Conservation (phyloP, 2,888 invertebrate genomes). For the Tillus elongatus region DNA sequence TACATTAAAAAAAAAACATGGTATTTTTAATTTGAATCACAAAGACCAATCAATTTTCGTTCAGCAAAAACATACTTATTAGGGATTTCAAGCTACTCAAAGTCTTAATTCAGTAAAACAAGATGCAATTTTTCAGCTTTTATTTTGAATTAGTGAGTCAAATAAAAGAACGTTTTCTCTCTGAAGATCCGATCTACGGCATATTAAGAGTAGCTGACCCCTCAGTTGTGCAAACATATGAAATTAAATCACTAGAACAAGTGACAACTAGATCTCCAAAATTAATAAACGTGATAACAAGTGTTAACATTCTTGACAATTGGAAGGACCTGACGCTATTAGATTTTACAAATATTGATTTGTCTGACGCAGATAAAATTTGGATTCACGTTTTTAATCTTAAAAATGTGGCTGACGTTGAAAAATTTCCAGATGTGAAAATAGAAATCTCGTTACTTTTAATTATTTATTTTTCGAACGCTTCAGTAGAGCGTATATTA, state of each 20-base stretch:
- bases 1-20: conserved; percentile 10
- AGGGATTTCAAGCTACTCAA: conserved; percentile 7
- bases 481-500: no score
- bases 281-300: conserved; percentile 13
- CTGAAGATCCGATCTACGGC: conserved; percentile 20
- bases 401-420: no score
- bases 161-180: conserved; percentile 17
- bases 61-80: conserved; percentile 8
- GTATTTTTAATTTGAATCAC: conserved; percentile 14
- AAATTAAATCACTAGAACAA: conserved; percentile 15
- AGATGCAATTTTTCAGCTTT: conserved; percentile 10
- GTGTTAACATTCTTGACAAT: conserved; percentile 16
- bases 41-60: conserved; percentile 13
- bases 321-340: conserved; percentile 19
- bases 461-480: no score
- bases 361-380: no score
- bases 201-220: conserved; percentile 18
- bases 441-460: no score
- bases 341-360: no score
- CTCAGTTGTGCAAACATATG: conserved; percentile 15
- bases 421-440: no score
- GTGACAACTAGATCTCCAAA: conserved; percentile 18
- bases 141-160: conserved; percentile 12
- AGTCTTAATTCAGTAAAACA: conserved; percentile 2
- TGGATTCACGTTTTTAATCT: no score